Conservation (phyloP, 1,140 invertebrate genomes). For the Lordiphosa clarofinis region DNA sequence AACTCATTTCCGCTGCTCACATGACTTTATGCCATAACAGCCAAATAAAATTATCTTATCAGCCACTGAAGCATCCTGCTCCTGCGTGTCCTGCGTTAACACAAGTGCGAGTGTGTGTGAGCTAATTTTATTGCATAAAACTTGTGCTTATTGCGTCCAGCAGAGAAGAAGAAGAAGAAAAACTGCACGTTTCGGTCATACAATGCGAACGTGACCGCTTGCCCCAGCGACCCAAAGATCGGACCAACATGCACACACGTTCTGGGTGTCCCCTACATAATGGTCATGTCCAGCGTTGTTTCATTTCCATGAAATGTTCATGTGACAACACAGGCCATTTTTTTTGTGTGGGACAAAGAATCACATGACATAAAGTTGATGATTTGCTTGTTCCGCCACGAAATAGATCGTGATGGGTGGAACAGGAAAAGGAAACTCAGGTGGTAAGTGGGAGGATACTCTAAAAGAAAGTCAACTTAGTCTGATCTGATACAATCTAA, state of each 20-base stretch:
- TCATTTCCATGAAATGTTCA: conserved; percentile 60
- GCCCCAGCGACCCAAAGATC: conserved; percentile 35
- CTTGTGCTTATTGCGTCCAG: conserved; percentile 64
- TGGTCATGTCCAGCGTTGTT: conserved; percentile 42
- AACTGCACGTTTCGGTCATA: conserved; percentile 73
- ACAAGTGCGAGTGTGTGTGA: conserved; percentile 11
- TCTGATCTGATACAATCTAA: too few relatives aligned
- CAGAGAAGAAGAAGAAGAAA: conserved; percentile 14
- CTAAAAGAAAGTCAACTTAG: too few relatives aligned
- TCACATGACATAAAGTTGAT: conserved; percentile 3
- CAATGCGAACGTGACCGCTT: conserved; percentile 67
- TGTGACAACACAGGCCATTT: conserved; percentile 55
- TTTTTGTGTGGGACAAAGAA: conserved; percentile 22
- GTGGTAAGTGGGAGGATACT: too few relatives aligned
- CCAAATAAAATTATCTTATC: conserved; percentile 77
- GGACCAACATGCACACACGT: conserved; percentile 27
- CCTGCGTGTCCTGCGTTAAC: conserved; percentile 46
- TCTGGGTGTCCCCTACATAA: conserved; percentile 1
- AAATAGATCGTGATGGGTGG: too few relatives aligned
- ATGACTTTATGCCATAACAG: conserved; percentile 77
- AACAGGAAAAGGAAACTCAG: too few relatives aligned
- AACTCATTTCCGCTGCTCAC: conserved; percentile 72
- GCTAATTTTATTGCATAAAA: conserved; percentile 76
- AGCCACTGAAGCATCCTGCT: conserved; percentile 59
- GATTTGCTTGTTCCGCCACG: conserved; percentile 16